Conservation (phyloP, 2,888 invertebrate genomes). For the Hemaris fuciformis region DNA sequence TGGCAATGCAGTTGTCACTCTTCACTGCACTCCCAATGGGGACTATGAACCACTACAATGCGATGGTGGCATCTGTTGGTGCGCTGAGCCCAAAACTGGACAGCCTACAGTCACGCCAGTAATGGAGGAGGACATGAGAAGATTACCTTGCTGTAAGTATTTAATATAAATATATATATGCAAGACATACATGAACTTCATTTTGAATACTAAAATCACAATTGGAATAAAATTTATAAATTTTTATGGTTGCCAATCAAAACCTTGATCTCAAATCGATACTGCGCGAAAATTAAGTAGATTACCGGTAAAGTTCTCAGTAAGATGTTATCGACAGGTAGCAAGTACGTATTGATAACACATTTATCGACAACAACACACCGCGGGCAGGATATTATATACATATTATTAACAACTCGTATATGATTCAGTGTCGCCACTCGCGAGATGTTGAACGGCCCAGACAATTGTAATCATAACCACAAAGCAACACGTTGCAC, state of each 20-base stretch:
- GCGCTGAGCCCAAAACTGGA: constrained; percentile 83
- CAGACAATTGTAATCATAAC: constrained; percentile 32
- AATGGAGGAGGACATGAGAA: constrained; percentile 79
- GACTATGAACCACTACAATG: constrained; percentile 87
- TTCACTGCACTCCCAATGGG: constrained; percentile 84
- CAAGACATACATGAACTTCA: too few relatives aligned
- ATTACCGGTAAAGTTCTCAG: neutral
- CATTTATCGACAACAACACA: neutral
- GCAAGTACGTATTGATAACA: neutral
- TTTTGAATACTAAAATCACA: too few relatives aligned
- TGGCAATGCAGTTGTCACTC: constrained; percentile 71
- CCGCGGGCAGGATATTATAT: neutral
- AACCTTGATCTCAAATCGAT: neutral
- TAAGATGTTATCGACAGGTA: neutral
- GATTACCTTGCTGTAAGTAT: constrained; percentile 85
- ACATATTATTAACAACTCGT: constrained; percentile 23
- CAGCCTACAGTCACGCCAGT: constrained; percentile 79
- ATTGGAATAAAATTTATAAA: too few relatives aligned
- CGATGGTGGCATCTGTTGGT: constrained; percentile 86
- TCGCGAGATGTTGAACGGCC: constrained; percentile 34
- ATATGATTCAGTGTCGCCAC: constrained; percentile 35
- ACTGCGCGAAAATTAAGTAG: neutral
- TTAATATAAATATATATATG: neutral
- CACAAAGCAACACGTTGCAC: constrained; percentile 44
- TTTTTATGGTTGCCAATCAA: constrained; percentile 13